phyloP scores from a whole-genome alignment of 2,888 invertebrate genomes.

The Hypercompe scribonia region DNA sequence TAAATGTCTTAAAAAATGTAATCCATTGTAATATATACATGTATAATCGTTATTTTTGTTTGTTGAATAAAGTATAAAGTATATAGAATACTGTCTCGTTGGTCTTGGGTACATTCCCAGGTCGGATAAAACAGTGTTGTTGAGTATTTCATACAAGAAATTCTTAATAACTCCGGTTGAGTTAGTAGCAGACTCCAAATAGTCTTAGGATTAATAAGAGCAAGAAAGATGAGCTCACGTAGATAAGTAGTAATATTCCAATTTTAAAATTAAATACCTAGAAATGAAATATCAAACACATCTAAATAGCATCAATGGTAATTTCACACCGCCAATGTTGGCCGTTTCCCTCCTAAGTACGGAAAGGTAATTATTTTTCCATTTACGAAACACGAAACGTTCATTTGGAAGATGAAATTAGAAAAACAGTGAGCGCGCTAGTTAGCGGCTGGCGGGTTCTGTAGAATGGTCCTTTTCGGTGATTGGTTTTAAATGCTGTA shows the following conservation, averaged over 20 bases:
- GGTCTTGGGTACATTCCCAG: too few species aligned
- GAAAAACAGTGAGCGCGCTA: conserved; percentile 48
- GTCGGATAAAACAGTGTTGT: too few species aligned
- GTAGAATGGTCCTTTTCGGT: conserved; percentile 29
- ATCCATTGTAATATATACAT: too few species aligned
- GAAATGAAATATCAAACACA: conserved; percentile 21
- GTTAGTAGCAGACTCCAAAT: too few species aligned
- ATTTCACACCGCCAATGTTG: conserved; percentile 26
- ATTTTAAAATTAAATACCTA: not conserved
- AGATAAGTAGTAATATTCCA: not conserved
- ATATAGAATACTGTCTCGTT: too few species aligned
- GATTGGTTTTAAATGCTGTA: conserved; percentile 15
- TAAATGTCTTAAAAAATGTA: too few species aligned
- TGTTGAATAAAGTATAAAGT: too few species aligned
- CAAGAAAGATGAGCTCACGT: not conserved
- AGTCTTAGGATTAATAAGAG: too few species aligned
- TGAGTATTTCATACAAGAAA: too few species aligned
- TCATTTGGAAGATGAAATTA: conserved; percentile 58
- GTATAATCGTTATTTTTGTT: too few species aligned
- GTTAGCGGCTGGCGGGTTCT: conserved; percentile 46
- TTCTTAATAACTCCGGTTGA: too few species aligned
- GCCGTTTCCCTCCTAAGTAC: conserved; percentile 27
- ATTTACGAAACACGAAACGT: conserved; percentile 56
- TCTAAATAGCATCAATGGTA: conserved; percentile 34
- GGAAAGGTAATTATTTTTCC: conserved; percentile 56